phyloP scores from a whole-genome alignment of 2,113 vertebrate genomes.

The Gila orcuttii region DNA sequence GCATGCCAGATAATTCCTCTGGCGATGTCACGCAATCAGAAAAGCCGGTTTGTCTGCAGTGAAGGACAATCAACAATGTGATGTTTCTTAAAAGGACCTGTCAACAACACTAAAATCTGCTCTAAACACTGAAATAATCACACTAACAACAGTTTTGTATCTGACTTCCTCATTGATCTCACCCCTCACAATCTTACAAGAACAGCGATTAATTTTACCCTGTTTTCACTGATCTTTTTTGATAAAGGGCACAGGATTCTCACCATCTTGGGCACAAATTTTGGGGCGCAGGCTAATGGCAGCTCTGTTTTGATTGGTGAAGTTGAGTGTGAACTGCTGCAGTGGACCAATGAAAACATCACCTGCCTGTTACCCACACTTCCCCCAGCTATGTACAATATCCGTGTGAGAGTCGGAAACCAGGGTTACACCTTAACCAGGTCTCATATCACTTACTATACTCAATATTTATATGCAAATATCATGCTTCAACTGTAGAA shows the following conservation, averaged over 20 bases:
- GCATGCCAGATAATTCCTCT: not conserved
- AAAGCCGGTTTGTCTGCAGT: not conserved
- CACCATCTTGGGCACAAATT: conserved; percentile 75
- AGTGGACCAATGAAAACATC: conserved; percentile 72
- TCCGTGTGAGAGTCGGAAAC: conserved; percentile 74
- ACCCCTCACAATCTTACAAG: not conserved
- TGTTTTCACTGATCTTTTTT: conserved; percentile 9
- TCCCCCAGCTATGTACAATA: conserved; percentile 71
- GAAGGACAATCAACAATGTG: not conserved
- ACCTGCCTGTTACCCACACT: conserved; percentile 77
- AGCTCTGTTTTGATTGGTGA: conserved; percentile 71
- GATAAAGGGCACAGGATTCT: conserved; percentile 72
- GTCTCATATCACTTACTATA: conserved; percentile 55
- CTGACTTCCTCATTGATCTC: not conserved
- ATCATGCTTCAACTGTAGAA: not conserved
- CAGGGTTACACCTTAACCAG: conserved; percentile 73
- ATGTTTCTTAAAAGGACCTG: not conserved
- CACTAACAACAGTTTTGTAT: not conserved
- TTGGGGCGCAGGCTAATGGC: conserved; percentile 65
- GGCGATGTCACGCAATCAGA: not conserved
- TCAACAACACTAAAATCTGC: too few relatives aligned
- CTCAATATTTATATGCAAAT: not conserved
- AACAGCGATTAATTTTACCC: not conserved
- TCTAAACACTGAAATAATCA: not conserved
- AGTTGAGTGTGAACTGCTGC: conserved; percentile 64